phyloP scores from a whole-genome alignment of 2,888 invertebrate species.

The Agrotis exclamationis region DNA sequence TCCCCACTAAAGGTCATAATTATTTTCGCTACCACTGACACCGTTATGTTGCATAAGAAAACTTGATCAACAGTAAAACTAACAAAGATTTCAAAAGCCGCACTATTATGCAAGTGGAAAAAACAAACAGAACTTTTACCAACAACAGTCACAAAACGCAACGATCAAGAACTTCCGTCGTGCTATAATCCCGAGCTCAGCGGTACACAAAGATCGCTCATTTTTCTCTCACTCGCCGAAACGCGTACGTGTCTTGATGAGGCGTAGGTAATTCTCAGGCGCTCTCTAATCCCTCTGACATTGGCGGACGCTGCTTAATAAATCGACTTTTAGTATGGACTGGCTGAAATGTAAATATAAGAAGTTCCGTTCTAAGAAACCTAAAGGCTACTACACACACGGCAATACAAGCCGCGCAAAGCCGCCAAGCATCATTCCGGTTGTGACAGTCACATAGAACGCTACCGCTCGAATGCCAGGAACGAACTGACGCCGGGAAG shows the following conservation, averaged over 20 bases:
- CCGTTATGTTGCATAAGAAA: background rate
- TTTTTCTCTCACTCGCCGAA: constrained; percentile 45
- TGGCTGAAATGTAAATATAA: background rate
- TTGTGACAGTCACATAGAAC: too few relatives aligned
- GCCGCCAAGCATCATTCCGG: too few relatives aligned
- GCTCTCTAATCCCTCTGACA: constrained; percentile 38
- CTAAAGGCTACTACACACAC: too few relatives aligned
- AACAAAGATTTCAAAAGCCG: constrained; percentile 1
- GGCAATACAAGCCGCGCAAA: too few relatives aligned
- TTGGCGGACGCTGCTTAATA: constrained; percentile 29
- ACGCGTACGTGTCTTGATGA: constrained; percentile 42
- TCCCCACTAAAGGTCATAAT: background rate
- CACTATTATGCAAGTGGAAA: background rate
- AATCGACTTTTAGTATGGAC: constrained; percentile 22
- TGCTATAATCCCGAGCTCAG: constrained; percentile 37
- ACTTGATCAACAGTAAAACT: background rate
- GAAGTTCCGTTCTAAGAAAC: background rate
- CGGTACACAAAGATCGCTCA: constrained; percentile 61
- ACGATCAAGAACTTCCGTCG: constrained; percentile 50
- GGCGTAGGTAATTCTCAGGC: constrained; percentile 46
- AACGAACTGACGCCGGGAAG: too few relatives aligned
- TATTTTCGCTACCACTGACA: background rate
- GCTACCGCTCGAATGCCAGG: too few relatives aligned
- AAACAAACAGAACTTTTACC: constrained; percentile 34
- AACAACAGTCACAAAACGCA: constrained; percentile 21